phyloP scores from a whole-genome alignment of 2,797 vertebrate genomes.

The Anabas testudineus region DNA sequence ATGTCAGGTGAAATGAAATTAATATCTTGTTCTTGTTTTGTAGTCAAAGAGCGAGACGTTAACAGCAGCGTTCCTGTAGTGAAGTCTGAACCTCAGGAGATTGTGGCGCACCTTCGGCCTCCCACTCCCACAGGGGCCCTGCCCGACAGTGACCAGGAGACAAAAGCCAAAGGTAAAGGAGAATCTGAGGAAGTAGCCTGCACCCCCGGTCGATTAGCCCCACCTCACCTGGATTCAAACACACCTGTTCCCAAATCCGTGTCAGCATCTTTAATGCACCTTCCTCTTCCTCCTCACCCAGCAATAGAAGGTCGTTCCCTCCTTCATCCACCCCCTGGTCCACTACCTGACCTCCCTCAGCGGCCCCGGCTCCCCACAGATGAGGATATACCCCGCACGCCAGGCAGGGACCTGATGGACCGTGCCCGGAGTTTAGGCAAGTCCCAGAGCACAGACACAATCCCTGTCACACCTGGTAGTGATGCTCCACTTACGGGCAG shows the following conservation, averaged over 20 bases:
- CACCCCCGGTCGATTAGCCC: conserved; percentile 79
- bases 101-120: conserved; percentile 71
- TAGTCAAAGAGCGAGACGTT: conserved; percentile 72
- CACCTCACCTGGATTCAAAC: conserved; percentile 73
- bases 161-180: conserved; percentile 74
- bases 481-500: conserved; percentile 91
- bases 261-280: conserved; percentile 80
- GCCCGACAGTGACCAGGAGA: conserved; percentile 80
- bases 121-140: conserved; percentile 82
- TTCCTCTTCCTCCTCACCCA: conserved; percentile 79
- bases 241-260: conserved; percentile 71
- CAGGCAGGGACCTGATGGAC: conserved; percentile 89
- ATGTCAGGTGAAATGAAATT: background rate
- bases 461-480: conserved; percentile 91
- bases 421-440: conserved; percentile 87
- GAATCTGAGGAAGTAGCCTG: conserved; percentile 82
- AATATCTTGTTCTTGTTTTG: conserved; percentile 29
- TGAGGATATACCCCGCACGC: conserved; percentile 93
- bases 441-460: conserved; percentile 92
- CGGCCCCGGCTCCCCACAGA: conserved; percentile 86
- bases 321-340: conserved; percentile 80
- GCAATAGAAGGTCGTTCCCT: conserved; percentile 79
- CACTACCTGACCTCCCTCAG: conserved; percentile 78
- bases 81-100: conserved; percentile 79
- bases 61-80: conserved; percentile 67